Base-by-base conservation (phyloP, 1,140 invertebrate genomes). In the Caerostris extrusa region DNA sequence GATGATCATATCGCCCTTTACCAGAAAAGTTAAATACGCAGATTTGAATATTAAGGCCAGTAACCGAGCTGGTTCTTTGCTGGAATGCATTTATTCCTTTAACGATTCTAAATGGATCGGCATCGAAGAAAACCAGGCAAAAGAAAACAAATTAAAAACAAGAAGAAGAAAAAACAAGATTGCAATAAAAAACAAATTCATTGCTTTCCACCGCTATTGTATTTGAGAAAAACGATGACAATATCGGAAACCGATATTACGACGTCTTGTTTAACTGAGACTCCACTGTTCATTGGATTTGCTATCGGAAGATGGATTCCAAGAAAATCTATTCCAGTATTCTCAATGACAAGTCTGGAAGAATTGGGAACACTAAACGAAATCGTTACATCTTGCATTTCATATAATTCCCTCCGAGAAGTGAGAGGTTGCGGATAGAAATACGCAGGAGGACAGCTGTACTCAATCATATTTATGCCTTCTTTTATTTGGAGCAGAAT, bases 231-330 rank as follows among this genome's bases (percentile, higher is more conserved):
- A 90, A 90, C 67, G 88, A 90, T 57, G 88, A 77, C 53, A 58
- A 57, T 90, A 90, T 90, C 69, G 88, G 58, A 58, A 90, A 90
- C 14, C 88, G 69, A 90, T 90, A 85, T 58, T n/a, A 56, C 61
- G 64, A 90, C 67, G 88, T 90, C 88, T 90, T 90, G 88, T 90
- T 90, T 90, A 90, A 90, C 88, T 90, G 88, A 77, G 88, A 90
- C 50, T 61, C n/a, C n/a, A 77, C 53, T 90, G 88, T 90, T 90
- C 88, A 90, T 90, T 90, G 88, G 88, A 90, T 90, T 77, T 90
- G n/a, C 56, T 90, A 90, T 90, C 55, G 88, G 67, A 90, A 77
- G 88, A 77, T 17, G 67, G 83, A 85, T 85, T 85, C 57, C 58
- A 58, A 14, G 83, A 56, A 85, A 85, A 85, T 85, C 56, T 12